A percentile compares a stretch with the other conserved stretches of the same genome.
Evolutionary conservation across 2,113 vertebrate genomes (phyloP).

Genomic region (Pungitius pungitius): DNA sequence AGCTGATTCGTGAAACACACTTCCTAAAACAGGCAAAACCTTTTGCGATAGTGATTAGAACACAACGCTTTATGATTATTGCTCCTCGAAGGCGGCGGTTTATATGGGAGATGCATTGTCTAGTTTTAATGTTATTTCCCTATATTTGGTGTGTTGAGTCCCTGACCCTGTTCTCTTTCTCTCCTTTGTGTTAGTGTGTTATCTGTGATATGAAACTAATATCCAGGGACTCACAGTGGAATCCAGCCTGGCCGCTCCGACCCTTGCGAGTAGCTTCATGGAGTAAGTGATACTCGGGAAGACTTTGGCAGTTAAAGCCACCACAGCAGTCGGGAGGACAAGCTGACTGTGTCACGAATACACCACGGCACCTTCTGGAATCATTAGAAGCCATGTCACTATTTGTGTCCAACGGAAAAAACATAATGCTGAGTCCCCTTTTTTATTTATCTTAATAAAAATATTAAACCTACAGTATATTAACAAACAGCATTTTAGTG

Average conservation of each 20-base stretch:
- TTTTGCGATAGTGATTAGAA: neutral
- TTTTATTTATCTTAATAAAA: neutral
- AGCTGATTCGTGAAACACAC: neutral
- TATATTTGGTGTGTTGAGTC: conserved; percentile 20
- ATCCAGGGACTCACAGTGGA: conserved; percentile 71
- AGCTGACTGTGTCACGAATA: conserved; percentile 64
- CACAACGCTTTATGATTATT: neutral
- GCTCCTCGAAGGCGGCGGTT: neutral
- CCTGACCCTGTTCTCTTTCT: conserved; percentile 48
- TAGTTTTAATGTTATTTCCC: conserved; percentile 16
- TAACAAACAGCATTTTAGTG: conserved; percentile 8
- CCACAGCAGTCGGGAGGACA: conserved; percentile 59
- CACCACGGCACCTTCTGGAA: conserved; percentile 43
- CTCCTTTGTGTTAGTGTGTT: conserved; percentile 61
- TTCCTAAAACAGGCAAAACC: neutral
- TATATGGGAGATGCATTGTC: neutral
- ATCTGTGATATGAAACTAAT: conserved; percentile 75
- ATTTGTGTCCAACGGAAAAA: conserved; percentile 7
- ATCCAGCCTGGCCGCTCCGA: conserved; percentile 61
- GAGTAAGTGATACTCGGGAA: conserved; percentile 69
- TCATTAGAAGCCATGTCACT: conserved; percentile 40
- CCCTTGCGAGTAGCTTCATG: conserved; percentile 55
- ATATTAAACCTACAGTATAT: neutral
- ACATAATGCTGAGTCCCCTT: conserved; percentile 20
- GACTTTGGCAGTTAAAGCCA: conserved; percentile 69